Base-by-base conservation (phyloP, 2,888 invertebrate species). In the Geotrupes spiniger region DNA sequence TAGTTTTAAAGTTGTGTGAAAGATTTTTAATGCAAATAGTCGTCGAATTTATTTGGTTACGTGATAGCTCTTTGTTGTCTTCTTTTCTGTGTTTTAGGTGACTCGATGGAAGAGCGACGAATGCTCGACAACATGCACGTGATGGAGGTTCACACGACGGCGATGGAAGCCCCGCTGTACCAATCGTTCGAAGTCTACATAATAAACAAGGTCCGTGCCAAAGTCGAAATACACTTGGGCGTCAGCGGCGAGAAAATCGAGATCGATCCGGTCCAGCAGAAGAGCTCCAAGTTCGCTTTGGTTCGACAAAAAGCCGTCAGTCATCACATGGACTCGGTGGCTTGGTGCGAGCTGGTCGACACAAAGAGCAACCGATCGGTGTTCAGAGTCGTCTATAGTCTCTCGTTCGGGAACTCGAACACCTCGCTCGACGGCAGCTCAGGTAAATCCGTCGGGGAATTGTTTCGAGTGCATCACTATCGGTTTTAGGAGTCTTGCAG, bases 211-310 rank as follows among this genome's bases (percentile, higher is more conserved):
- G 82, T 92, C 50, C 77, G 89, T 59, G 81, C 89, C 14, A 92
- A 87, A 71, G 86, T 86, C 11, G 87, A 89, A 60, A 89, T 94
- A 2, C 89, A 89, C 63, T 77, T 95, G 33, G 90, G 92, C 37
- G 85, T 95, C 54, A 92, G 92, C 9, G 85, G 92, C 4, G 93
- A 94, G 62, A 89, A 91, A 69, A 85, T 95, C 50, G 95, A 95
- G 75, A 90, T 95, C 43, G 92, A 92, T 69, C 92, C 92, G 0
- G 80, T 89, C 15, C 82, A 85, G 25, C 79, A 82, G 27, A 79
- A 80, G 61, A 82, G 80, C 63, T 76, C 80, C 44, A 83, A 82
- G 50, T 83, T 85, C 66, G 56, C 60, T 9, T 59, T 72, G 38
- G 60, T 61, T 36, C 79, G 85, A 64, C 82, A 88, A 59, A 88